Evolutionary conservation across 2,888 invertebrate genomes (phyloP), one percentile per base, ranked within the genome.

Genomic region (Epiblema foenella): DNA sequence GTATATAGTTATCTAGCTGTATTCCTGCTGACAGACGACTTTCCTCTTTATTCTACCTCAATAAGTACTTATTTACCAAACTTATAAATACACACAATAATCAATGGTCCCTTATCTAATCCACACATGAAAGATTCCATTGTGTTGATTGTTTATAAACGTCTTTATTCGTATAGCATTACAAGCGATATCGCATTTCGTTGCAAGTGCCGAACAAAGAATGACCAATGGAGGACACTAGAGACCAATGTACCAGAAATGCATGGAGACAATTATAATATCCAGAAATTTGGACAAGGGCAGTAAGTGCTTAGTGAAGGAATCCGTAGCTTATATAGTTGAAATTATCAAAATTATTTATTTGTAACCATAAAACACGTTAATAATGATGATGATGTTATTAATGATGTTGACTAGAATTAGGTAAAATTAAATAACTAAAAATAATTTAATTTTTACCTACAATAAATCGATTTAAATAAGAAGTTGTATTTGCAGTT

Each of bases 101-200:
- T 42, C 24, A 54, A 54, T 54, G 52, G 64, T 39, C 64, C 33
- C 52, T 54, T 64, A 54, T 20, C 51, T 62, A 51, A 12, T 63
- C 39, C 52, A 24, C 49, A 39, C 49, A 33, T 24, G 64, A 64
- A 52, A 64, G 64, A 64, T 39, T 24, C 52, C 24, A 64, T 64
- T 64, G 64, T 54, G 24, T 52, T n/a, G 10, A 54, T 64, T 64
- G 64, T 64, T 64, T 64, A 63, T 63, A 51, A 63, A 33, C 33
- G 42, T 15, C 15, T 54, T 18, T 37, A 33, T 29, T 46, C 46
- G 63, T 33, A n/a, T 64, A 20, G 39, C 0, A 39, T 63, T 63
- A 15, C 62, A 20, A 29, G 37, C 29, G 33, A 9, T 64, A 64
- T 64, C 64, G 20, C 24, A 24, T 64, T 64, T 51, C 64, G 10